These are phyloP conservation scores for Sigmodon hispidus DNA, from an alignment of 2,113 vertebrate species.

Conservation along the genomic window DNA sequence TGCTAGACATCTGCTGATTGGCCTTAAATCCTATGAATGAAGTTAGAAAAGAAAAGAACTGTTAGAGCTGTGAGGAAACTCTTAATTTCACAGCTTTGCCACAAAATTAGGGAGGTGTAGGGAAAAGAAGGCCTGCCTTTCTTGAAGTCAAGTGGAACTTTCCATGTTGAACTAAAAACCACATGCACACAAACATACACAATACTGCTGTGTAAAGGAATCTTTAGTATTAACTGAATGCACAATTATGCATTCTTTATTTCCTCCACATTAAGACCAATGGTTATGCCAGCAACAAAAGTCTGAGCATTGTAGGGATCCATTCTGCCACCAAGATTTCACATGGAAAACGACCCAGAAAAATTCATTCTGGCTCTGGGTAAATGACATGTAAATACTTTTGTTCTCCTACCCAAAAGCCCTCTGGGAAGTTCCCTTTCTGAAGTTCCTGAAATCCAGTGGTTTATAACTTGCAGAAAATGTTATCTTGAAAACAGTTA, in stretches of 20 bases:
- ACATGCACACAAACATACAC: background rate
- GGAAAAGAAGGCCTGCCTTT: slow-evolving; percentile 48
- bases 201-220: background rate
- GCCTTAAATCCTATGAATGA: background rate
- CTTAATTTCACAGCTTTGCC: background rate
- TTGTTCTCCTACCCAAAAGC: slow-evolving; percentile 32
- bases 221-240: slow-evolving; percentile 30
- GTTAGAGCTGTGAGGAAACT: background rate
- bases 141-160: slow-evolving; percentile 23
- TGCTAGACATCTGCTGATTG: background rate
- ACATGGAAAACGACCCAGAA: slow-evolving; percentile 45
- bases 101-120: background rate
- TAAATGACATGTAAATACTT: slow-evolving; percentile 29
- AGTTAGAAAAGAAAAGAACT: background rate
- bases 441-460: background rate
- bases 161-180: slow-evolving; percentile 57
- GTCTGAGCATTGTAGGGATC: background rate
- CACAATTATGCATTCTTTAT: slow-evolving; percentile 64
- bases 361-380: slow-evolving; percentile 38
- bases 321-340: slow-evolving; percentile 58
- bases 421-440: slow-evolving; percentile 60
- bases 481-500: slow-evolving; percentile 51
- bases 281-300: slow-evolving; percentile 41
- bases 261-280: slow-evolving; percentile 32
- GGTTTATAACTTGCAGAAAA: background rate